Base-by-base conservation (phyloP, 2,797 vertebrate genomes). In the Champsocephalus esox region DNA sequence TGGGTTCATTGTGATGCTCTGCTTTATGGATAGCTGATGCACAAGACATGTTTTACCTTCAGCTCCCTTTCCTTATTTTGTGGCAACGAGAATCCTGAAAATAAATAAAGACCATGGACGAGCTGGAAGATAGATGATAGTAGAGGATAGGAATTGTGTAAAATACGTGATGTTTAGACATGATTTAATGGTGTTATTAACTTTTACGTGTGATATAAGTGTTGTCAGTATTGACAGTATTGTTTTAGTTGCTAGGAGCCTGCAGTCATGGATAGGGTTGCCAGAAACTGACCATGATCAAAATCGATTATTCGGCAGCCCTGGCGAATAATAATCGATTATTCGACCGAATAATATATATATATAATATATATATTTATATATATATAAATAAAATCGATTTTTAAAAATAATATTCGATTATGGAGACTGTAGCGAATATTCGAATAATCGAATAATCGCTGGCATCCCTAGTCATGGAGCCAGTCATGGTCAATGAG, bases 401-500 rank as follows among this genome's bases (percentile, higher is more conserved):
- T 19, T 19, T 19, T 19, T 19, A 19, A 19, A 19, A 19, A 19
- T 19, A 19, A 19, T 19, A 19, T 19, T 19, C 19, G 19, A 19
- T 19, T 19, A 19, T 19, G 19, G 19, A 19, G 19, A 19, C 19
- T 19, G n/a, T n/a, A 19, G 19, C 19, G 19, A 19, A 19, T 19
- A 19, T 19, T 19, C 19, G 19, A 19, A 19, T 19, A 19, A 19
- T 19, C 19, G 19, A 19, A 19, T 19, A 19, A 19, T 19, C 19
- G 19, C 19, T 19, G 19, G 19, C 19, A 19, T 19, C 19, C 19
- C 19, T 19, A 19, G 64, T 55, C 55, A 52, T 28, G 38, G 50
- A 77, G 70, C 48, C 73, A 54, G 63, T 63, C 66, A 12, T 55
- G 70, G 60, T 81, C 66, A 79, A 45, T 76, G 74, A 85, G 72